A percentile compares a stretch with the other conserved stretches of the same genome.
These are phyloP conservation scores for Apodemus agrarius DNA, from an alignment of 2,797 vertebrate species.

Conservation along the genomic window DNA sequence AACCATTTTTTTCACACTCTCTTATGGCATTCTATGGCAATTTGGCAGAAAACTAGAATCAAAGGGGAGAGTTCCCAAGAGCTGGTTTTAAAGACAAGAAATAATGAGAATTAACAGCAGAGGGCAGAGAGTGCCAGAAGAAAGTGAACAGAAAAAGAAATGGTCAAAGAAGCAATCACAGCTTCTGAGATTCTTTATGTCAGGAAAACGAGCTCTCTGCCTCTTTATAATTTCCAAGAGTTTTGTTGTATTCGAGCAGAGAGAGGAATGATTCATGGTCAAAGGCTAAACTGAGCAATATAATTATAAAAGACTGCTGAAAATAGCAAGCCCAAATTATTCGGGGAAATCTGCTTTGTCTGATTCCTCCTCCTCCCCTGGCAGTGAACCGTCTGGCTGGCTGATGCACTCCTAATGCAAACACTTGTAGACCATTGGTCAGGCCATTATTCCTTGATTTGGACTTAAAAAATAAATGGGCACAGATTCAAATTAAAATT, in stretches of 20 bases:
- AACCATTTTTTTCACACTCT: not conserved
- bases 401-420: not conserved
- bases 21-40: not conserved
- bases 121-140: conserved; percentile 48
- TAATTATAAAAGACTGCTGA: not conserved
- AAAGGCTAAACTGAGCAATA: not conserved
- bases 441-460: not conserved
- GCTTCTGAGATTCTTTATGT: conserved; percentile 13
- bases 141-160: not conserved
- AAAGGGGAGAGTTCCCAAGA: not conserved
- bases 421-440: not conserved
- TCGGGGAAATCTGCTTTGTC: not conserved
- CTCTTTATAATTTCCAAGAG: not conserved
- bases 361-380: not conserved
- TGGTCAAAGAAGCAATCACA: not conserved
- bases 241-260: not conserved
- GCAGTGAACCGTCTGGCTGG: not conserved
- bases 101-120: conserved; percentile 56
- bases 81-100: conserved; percentile 37
- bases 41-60: not conserved
- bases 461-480: not conserved
- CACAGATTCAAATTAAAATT: conserved; percentile 13
- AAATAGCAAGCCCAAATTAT: not conserved
- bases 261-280: not conserved
- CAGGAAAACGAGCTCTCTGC: not conserved